Conservation (phyloP, 2,888 invertebrate species). For the Mesodorylaimus sp. region DNA sequence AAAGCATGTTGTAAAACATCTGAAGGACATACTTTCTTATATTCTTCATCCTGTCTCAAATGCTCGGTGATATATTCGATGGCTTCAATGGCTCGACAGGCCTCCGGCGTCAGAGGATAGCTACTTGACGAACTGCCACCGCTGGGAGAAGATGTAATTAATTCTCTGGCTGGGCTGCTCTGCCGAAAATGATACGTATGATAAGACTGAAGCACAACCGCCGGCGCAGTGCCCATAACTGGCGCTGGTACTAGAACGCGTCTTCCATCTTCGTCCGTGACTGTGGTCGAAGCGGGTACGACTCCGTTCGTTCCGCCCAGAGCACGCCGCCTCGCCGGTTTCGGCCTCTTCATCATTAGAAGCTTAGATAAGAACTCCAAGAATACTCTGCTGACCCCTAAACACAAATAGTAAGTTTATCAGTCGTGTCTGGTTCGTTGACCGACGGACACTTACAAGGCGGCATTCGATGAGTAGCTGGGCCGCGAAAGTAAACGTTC, state of each 20-base stretch:
- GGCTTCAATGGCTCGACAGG: conserved; percentile 74
- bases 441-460: no score
- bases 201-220: not conserved
- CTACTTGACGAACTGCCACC: not conserved
- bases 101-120: conserved; percentile 62
- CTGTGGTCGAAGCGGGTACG: no score
- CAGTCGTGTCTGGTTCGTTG: no score
- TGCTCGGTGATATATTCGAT: conserved; percentile 97
- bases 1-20: not conserved
- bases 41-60: conserved; percentile 88
- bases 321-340: no score
- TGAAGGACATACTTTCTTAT: conserved; percentile 59
- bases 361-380: conserved; percentile 77
- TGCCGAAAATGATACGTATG: no score
- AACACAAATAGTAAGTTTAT: no score
- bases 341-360: conserved; percentile 71
- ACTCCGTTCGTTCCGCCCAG: no score
- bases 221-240: not conserved
- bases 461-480: conserved; percentile 93
- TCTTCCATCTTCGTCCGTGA: not conserved
- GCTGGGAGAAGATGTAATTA: no score
- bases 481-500: conserved; percentile 92
- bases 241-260: not conserved
- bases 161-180: no score
- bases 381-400: no score